Evolutionary conservation across 2,113 vertebrate genomes (phyloP).

Genomic region (Scartelaos histophorus): DNA sequence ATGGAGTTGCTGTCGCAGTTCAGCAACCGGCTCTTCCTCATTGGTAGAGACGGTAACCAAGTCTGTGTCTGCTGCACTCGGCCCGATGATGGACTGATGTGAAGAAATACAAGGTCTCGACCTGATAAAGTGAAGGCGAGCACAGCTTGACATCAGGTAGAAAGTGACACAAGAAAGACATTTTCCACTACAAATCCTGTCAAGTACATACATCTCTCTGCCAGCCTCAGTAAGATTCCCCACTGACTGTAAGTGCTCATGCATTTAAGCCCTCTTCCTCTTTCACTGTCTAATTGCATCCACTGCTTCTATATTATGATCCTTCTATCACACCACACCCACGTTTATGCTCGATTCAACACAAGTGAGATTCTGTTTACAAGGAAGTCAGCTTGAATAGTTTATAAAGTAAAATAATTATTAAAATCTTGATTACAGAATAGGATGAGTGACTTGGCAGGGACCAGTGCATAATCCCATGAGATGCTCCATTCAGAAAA

Average conservation of each 20-base stretch:
- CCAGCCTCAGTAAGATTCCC: neutral
- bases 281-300: constrained; percentile 26
- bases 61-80: constrained; percentile 13
- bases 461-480: constrained; percentile 34
- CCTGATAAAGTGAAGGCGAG: constrained; percentile 29
- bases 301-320: constrained; percentile 2
- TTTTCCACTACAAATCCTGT: constrained; percentile 20
- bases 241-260: constrained; percentile 21
- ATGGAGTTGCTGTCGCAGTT: constrained; percentile 68
- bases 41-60: constrained; percentile 55
- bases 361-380: neutral
- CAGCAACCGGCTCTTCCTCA: constrained; percentile 17
- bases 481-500: constrained; percentile 55
- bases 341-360: neutral
- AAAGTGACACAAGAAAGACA: constrained; percentile 24
- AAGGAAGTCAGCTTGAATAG: neutral
- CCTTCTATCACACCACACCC: neutral
- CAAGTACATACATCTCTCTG: neutral
- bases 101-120: constrained; percentile 24
- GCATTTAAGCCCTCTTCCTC: constrained; percentile 10
- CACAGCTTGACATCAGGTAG: constrained; percentile 24
- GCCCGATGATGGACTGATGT: constrained; percentile 32
- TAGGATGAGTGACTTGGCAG: neutral
- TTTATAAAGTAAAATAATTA: no score
- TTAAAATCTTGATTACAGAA: neutral